These are phyloP conservation scores for Zoanthus sociatus DNA, from an alignment of 92 coral and sea anemone species.

Conservation along the genomic window DNA sequence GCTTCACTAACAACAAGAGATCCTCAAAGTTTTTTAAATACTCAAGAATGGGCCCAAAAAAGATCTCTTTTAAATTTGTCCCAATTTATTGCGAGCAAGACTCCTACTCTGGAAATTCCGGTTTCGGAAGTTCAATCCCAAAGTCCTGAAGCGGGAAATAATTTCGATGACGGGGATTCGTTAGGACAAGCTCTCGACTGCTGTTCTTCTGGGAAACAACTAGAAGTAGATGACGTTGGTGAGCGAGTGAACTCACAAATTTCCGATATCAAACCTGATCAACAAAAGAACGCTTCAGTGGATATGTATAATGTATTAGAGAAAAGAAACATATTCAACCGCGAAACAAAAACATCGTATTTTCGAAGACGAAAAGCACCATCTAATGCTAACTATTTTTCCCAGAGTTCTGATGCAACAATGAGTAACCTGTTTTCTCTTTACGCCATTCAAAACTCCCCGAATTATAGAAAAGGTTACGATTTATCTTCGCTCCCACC, in stretches of 20 bases:
- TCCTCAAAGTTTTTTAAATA: conserved; percentile 66
- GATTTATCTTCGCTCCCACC: conserved; percentile 80
- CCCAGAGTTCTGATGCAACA: conserved; percentile 6
- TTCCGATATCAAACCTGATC: background rate
- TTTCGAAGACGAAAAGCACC: conserved; percentile 30
- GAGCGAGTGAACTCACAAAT: background rate
- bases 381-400: background rate
- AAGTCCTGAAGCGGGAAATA: background rate
- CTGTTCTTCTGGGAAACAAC: background rate
- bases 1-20: conserved; percentile 81
- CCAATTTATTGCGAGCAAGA: conserved; percentile 65
- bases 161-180: background rate
- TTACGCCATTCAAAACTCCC: conserved; percentile 78
- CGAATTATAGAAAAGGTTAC: conserved; percentile 70
- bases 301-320: background rate
- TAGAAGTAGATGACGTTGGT: background rate
- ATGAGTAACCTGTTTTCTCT: conserved; percentile 57
- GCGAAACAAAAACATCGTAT: background rate
- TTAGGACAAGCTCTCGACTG: background rate
- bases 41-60: conserved; percentile 81
- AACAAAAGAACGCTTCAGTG: conserved; percentile 32
- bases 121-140: conserved; percentile 14
- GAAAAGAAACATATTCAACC: background rate
- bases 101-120: conserved; percentile 47
- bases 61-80: conserved; percentile 64